Evolutionary conservation across 92 coral and sea anemone genomes (phyloP).

Genomic region (Heliopora coerulea): DNA sequence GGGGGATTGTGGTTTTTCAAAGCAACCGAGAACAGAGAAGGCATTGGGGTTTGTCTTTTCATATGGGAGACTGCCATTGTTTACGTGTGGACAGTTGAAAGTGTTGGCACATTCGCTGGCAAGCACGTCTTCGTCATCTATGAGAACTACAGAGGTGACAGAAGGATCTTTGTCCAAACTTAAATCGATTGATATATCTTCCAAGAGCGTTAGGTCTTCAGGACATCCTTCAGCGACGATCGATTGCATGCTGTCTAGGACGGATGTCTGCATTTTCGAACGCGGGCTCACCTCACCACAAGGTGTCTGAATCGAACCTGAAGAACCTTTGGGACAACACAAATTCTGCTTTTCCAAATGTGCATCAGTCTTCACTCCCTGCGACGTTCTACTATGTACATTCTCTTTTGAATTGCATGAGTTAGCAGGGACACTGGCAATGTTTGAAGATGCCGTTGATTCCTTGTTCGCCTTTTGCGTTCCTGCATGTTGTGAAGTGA

Average conservation of each 20-base stretch:
- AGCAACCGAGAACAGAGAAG: neutral
- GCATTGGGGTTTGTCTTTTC: neutral
- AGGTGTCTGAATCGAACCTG: neutral
- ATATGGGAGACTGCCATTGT: neutral
- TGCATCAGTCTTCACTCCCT: neutral
- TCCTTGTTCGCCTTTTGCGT: slow-evolving; percentile 29
- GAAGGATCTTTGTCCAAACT: slow-evolving; percentile 39
- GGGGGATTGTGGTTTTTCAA: neutral
- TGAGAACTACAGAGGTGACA: slow-evolving; percentile 19
- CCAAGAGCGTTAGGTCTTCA: slow-evolving; percentile 22
- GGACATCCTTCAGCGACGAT: slow-evolving; percentile 41
- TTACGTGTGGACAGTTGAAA: neutral
- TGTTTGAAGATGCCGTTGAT: neutral
- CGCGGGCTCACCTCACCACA: slow-evolving; percentile 3
- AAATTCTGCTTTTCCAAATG: neutral
- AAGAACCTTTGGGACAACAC: neutral
- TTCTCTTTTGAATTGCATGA: neutral
- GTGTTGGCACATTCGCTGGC: neutral
- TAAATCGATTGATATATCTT: slow-evolving; percentile 36
- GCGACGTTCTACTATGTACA: neutral
- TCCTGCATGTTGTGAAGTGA: slow-evolving; percentile 26
- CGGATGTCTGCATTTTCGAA: slow-evolving; percentile 16
- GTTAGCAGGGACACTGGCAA: neutral
- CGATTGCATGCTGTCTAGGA: slow-evolving; percentile 28
- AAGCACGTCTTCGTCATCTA: slow-evolving; percentile 8